Evolutionary conservation across 2,888 invertebrate genomes (phyloP).

Genomic region (Portevinia maculata): DNA sequence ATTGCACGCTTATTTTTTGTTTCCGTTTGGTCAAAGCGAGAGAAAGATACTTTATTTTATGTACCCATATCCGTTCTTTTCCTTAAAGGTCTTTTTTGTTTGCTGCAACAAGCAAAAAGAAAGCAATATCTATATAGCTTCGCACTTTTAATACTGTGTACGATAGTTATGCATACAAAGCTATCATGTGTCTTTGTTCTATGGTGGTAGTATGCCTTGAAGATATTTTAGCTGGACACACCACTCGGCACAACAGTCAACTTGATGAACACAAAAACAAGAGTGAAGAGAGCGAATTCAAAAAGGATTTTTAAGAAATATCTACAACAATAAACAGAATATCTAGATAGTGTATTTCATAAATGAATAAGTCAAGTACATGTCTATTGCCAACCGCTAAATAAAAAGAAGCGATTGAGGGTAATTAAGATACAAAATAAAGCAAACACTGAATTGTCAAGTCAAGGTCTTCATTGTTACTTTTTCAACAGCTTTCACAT

Average conservation of each 20-base stretch:
- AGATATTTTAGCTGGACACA: constrained; percentile 20
- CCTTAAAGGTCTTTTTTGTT: constrained; percentile 8
- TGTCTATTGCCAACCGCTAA: constrained; percentile 31
- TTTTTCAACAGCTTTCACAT: constrained; percentile 32
- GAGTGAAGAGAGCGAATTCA: constrained; percentile 2
- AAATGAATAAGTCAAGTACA: constrained; percentile 16
- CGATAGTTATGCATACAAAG: constrained; percentile 3
- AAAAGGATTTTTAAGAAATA: background rate
- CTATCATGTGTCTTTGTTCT: constrained; percentile 33
- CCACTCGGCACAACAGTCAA: constrained; percentile 11
- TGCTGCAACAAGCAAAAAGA: constrained; percentile 7
- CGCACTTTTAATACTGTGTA: constrained; percentile 26
- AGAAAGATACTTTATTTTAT: constrained; percentile 1
- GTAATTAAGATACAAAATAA: constrained; percentile 16
- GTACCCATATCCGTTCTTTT: background rate
- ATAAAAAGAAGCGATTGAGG: constrained; percentile 5
- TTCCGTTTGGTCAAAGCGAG: constrained; percentile 8
- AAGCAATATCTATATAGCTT: constrained; percentile 37
- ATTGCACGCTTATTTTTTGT: constrained; percentile 1
- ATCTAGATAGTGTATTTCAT: constrained; percentile 2
- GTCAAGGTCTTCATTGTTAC: constrained; percentile 41
- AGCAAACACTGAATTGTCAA: constrained; percentile 31
- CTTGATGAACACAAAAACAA: constrained; percentile 12
- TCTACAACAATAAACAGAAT: constrained; percentile 12
- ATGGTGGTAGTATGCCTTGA: constrained; percentile 1